Evolutionary conservation across 1,140 invertebrate species (phyloP).

Genomic region (Zaprionus kolodkinae): DNA sequence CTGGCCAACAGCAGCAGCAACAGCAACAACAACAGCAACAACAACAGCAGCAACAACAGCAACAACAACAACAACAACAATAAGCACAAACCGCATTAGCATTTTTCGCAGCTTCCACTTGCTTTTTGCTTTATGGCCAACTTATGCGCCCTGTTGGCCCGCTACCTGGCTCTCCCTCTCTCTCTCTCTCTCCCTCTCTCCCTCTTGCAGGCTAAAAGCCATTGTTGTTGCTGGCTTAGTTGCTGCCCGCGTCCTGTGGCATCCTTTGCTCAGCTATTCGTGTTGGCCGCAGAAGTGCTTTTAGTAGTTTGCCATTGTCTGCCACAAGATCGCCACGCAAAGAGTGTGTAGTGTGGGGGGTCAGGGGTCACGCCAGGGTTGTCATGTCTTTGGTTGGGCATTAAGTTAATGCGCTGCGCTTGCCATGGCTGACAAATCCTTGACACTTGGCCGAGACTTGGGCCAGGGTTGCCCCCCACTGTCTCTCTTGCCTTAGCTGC

Average conservation of each 20-base stretch:
- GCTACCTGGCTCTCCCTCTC: not conserved
- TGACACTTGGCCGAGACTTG: slow-evolving; percentile 57
- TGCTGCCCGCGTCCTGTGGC: slow-evolving; percentile 24
- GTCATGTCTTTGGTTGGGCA: slow-evolving; percentile 78
- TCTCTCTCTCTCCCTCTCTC: not conserved
- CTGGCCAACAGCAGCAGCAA: slow-evolving; percentile 11
- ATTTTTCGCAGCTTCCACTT: slow-evolving; percentile 61
- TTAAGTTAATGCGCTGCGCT: slow-evolving; percentile 73
- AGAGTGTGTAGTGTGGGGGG: not conserved
- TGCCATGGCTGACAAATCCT: slow-evolving; percentile 64
- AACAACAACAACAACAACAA: slow-evolving; percentile 3
- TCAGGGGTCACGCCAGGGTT: slow-evolving; percentile 30
- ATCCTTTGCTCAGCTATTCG: slow-evolving; percentile 43
- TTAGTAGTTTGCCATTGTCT: slow-evolving; percentile 77
- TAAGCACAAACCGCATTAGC: slow-evolving; percentile 55
- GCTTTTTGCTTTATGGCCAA: slow-evolving; percentile 52
- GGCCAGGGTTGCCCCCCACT: slow-evolving; percentile 3
- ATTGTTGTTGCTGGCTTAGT: slow-evolving; percentile 29
- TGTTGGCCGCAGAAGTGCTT: slow-evolving; percentile 73
- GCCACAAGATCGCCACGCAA: slow-evolving; percentile 61
- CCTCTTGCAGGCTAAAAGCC: slow-evolving; percentile 10
- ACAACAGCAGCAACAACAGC: not conserved
- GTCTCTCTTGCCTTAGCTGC: slow-evolving; percentile 13
- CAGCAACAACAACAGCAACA: slow-evolving; percentile 31
- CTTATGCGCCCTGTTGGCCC: slow-evolving; percentile 26